Evolutionary conservation across 2,113 vertebrate genomes (phyloP), one percentile per base, ranked within the genome.

Genomic region (Hemiscyllium ocellatum): DNA sequence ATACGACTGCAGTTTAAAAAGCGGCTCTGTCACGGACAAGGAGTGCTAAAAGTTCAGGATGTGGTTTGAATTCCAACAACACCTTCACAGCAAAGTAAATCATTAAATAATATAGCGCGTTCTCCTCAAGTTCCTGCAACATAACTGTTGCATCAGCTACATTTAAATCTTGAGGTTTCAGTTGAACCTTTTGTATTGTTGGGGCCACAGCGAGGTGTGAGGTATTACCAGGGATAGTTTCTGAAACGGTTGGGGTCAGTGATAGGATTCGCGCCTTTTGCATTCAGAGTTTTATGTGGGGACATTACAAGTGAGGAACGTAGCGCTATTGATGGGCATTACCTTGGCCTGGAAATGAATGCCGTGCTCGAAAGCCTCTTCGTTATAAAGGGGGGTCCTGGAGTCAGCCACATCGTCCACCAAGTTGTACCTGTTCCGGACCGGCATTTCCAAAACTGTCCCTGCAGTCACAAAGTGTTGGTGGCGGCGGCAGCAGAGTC

Each of bases 321-420:
- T 26, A 6, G 29, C 2, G 20, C 24, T 24, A 50, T n/a, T 20
- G 91, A 37, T 17, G 93, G 20, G 13, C 24, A 96, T 98, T 97
- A 99, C 98, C 98, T 99, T 99, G 97, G 98, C 98, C 98, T 98
- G 98, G 97, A 99, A 99, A 95, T 97, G 96, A 95, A 99, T 98
- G 96, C 98, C 98, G 95, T 98, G 98, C 96, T 98, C 98, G 95
- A 98, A 99, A 87, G 98, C 98, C 96, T 99, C 98, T 95, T 99
- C 98, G 96, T 98, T 98, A 96, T 99, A 98, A 95, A 99, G 98
- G 89, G 98, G 98, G 95, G 98, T 97, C 97, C 98, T 97, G 17
- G 98, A 98, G 96, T 99, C 98, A 96, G 97, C 98, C 96, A 98
- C 97, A 96, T 99, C 98, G 96, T 99, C 98, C 98, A 99, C 98